phyloP scores from a whole-genome alignment of 2,888 invertebrate species.

The Merodon equestris region DNA sequence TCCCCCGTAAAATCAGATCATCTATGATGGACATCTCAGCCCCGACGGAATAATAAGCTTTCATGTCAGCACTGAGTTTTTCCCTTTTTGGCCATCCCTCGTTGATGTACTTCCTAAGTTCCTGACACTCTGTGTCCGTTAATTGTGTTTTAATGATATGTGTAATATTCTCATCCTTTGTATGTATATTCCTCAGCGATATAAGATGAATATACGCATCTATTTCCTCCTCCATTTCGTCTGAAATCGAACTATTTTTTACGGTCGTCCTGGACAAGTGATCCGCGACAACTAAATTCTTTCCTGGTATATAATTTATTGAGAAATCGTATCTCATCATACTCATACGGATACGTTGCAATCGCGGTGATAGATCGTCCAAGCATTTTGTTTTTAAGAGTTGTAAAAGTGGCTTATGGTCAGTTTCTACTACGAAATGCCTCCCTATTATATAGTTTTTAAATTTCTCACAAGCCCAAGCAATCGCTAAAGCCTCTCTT shows the following conservation, averaged over 20 bases:
- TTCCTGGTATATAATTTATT: constrained; percentile 12
- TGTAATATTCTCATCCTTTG: constrained; percentile 4
- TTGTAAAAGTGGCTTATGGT: too few relatives aligned
- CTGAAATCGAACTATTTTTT: background rate
- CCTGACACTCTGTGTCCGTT: background rate
- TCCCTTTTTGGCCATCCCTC: background rate
- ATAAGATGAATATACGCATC: background rate
- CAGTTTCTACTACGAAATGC: too few relatives aligned
- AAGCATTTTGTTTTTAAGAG: too few relatives aligned
- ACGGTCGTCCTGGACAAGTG: constrained; percentile 10
- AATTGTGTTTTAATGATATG: constrained; percentile 3
- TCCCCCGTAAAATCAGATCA: background rate
- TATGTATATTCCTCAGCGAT: constrained; percentile 1
- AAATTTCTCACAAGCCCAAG: too few relatives aligned
- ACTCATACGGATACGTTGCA: too few relatives aligned
- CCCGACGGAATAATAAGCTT: background rate
- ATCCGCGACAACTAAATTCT: constrained; percentile 24
- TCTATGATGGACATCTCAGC: background rate
- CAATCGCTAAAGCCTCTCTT: too few relatives aligned
- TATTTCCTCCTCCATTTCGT: background rate
- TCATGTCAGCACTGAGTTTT: background rate
- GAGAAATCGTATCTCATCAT: background rate
- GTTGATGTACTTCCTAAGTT: background rate
- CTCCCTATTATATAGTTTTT: too few relatives aligned
- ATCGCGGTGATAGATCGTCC: too few relatives aligned